Evolutionary conservation across 2,113 vertebrate species (phyloP).

Genomic region (Dendropsophus ebraccatus): DNA sequence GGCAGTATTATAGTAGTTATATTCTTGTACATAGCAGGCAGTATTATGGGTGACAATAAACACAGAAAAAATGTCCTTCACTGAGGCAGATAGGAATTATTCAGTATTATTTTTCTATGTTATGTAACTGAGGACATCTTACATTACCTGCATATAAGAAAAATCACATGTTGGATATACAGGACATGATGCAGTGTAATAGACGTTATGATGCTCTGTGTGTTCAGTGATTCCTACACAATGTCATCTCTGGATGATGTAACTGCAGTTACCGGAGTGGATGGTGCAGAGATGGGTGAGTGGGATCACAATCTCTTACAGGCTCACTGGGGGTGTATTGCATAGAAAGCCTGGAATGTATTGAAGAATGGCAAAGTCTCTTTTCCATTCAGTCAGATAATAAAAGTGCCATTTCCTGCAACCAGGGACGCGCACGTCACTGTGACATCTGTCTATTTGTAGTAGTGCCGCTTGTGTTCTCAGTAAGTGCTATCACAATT

Average conservation of each 20-base stretch:
- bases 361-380: not conserved
- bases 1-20: no score
- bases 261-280: not conserved
- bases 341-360: not conserved
- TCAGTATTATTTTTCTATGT: no score
- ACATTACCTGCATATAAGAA: no score
- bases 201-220: no score
- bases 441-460: slow-evolving; percentile 17
- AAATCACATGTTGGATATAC: no score
- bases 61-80: not conserved
- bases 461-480: slow-evolving; percentile 2
- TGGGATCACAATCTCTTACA: not conserved
- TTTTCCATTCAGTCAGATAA: slow-evolving; percentile 10
- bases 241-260: not conserved
- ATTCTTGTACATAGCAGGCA: no score
- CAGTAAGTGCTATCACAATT: slow-evolving; percentile 28
- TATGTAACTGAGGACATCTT: no score
- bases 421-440: slow-evolving; percentile 19
- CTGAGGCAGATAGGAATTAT: no score
- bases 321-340: not conserved
- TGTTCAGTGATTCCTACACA: no score
- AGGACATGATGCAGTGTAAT: no score
- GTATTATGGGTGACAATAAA: not conserved
- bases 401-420: slow-evolving; percentile 29
- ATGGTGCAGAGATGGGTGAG: not conserved